Conservation (phyloP, 2,888 invertebrate species). For the Clusia tigrina region DNA sequence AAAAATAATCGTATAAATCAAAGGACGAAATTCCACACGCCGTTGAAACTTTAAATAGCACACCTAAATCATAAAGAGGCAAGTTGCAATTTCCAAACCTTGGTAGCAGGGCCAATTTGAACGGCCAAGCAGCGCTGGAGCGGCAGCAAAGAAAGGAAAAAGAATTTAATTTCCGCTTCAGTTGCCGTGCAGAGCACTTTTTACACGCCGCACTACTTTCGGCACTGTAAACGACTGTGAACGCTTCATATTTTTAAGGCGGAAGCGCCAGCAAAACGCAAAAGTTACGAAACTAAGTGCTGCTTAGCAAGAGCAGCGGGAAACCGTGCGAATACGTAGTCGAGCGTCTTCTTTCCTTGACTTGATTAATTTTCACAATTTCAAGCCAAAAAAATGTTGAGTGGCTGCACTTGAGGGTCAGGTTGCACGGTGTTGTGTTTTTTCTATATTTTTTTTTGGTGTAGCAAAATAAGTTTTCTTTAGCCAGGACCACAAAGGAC, state of each 20-base stretch:
- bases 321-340: neutral
- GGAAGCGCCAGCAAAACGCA: neutral
- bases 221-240: neutral
- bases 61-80: too few species aligned
- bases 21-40: too few species aligned
- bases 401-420: neutral
- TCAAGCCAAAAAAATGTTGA: conserved; percentile 38
- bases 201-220: conserved; percentile 15
- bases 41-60: too few species aligned
- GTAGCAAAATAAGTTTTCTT: neutral
- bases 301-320: neutral
- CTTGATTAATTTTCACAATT: conserved; percentile 57
- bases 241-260: too few species aligned
- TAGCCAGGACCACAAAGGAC: neutral
- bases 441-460: conserved; percentile 10
- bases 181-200: conserved; percentile 14
- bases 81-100: too few species aligned
- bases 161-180: conserved; percentile 21
- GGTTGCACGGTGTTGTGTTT: neutral
- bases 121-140: too few species aligned
- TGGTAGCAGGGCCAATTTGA: too few species aligned
- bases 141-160: neutral
- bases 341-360: conserved; percentile 43
- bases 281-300: neutral
- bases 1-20: too few species aligned